Evolutionary conservation across 2,113 vertebrate genomes (phyloP).

Genomic region (Hippocampus guttulatus): DNA sequence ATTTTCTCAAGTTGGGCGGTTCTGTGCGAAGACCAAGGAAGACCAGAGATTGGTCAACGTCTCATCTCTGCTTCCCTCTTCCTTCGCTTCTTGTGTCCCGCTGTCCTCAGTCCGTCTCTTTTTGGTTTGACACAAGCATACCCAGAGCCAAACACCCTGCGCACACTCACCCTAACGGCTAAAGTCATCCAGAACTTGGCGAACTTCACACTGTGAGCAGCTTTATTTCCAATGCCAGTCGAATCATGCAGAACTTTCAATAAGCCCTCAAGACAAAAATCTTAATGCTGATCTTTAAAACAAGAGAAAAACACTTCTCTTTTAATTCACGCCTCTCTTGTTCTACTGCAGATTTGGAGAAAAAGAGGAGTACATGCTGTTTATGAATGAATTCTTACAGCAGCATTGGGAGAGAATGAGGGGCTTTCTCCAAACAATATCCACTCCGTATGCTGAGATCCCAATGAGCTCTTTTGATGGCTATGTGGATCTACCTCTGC

Average conservation of each 20-base stretch:
- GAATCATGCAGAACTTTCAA: background rate
- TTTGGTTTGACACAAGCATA: constrained; percentile 86
- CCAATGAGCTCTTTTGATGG: constrained; percentile 78
- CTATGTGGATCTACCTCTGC: constrained; percentile 83
- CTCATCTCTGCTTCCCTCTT: constrained; percentile 91
- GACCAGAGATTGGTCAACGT: constrained; percentile 76
- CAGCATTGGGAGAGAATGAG: constrained; percentile 81
- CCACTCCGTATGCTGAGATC: constrained; percentile 70
- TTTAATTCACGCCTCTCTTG: background rate
- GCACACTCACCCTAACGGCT: constrained; percentile 86
- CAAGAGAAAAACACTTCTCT: background rate
- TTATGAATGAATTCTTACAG: constrained; percentile 92
- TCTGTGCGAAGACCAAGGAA: constrained; percentile 73
- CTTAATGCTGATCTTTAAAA: background rate
- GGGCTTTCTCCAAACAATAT: constrained; percentile 77
- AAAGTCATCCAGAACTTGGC: constrained; percentile 96
- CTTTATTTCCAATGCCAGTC: background rate
- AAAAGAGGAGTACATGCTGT: constrained; percentile 95
- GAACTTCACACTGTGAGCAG: constrained; percentile 84
- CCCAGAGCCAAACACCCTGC: constrained; percentile 78
- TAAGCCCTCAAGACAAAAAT: background rate
- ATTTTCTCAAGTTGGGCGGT: constrained; percentile 86
- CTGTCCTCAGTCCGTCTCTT: constrained; percentile 89
- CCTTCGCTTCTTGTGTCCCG: constrained; percentile 89
- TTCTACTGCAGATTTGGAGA: constrained; percentile 82